Evolutionary conservation across 2,113 vertebrate species (phyloP).

Genomic region (Microtus ochrogaster): DNA sequence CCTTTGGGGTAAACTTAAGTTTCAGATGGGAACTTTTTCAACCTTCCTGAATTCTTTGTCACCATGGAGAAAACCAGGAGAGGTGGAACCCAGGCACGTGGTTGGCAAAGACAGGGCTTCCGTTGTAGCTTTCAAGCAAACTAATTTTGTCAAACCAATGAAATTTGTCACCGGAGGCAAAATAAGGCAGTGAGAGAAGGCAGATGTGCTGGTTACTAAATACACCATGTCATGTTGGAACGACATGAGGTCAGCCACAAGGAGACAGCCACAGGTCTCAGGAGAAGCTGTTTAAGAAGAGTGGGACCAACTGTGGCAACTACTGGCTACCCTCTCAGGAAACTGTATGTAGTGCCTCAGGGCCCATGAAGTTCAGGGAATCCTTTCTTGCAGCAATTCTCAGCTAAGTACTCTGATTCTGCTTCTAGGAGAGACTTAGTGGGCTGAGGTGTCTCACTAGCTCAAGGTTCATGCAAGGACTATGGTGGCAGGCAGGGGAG

Average conservation of each 20-base stretch:
- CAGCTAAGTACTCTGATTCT: background rate
- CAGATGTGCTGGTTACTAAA: background rate
- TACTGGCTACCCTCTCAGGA: background rate
- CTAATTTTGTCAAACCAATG: background rate
- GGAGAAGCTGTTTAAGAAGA: background rate
- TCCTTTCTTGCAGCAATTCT: background rate
- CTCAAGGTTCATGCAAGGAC: background rate
- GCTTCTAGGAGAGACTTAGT: background rate
- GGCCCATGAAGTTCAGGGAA: background rate
- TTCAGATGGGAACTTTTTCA: background rate
- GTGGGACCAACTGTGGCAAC: background rate
- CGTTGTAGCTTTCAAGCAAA: background rate
- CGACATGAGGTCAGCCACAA: fast-evolving
- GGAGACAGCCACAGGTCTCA: background rate
- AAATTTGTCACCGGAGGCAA: background rate
- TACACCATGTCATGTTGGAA: no score
- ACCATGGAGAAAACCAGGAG: background rate
- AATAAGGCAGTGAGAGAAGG: background rate
- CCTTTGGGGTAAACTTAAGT: background rate
- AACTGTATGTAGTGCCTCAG: background rate
- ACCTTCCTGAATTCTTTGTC: background rate
- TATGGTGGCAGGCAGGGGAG: slow-evolving; percentile 18
- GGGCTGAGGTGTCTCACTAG: background rate
- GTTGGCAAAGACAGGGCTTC: background rate
- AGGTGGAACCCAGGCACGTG: fast-evolving